Conservation (phyloP, 2,113 vertebrate species). For the Salminus brasiliensis region DNA sequence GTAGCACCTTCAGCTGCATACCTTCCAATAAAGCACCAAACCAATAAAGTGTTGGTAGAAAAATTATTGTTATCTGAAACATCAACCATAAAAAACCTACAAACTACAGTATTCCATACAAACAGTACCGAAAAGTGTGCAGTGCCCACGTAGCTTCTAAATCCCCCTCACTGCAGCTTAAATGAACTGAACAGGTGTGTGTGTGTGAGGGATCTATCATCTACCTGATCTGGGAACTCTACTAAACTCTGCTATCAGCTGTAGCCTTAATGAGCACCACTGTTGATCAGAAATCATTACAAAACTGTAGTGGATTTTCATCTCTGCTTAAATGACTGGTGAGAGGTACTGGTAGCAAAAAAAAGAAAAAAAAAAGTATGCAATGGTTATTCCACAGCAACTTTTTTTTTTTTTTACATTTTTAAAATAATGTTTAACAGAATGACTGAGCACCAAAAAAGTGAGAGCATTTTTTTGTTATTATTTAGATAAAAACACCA, state of each 20-base stretch:
- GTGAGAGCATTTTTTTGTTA: no score
- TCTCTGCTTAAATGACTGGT: background rate
- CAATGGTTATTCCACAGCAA: background rate
- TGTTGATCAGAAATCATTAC: background rate
- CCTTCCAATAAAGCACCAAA: background rate
- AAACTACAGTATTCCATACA: background rate
- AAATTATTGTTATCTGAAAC: background rate
- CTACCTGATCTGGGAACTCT: background rate
- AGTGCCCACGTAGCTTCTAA: background rate
- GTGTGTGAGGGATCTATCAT: background rate
- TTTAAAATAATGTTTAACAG: no score
- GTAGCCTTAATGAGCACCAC: conserved; percentile 9
- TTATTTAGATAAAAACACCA: no score
- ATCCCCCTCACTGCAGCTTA: background rate
- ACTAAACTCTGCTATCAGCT: no score
- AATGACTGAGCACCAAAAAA: no score
- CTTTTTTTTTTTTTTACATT: no score
- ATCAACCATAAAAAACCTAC: background rate
- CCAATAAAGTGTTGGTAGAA: background rate
- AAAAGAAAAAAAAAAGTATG: background rate
- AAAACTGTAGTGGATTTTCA: background rate
- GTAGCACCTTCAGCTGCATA: background rate
- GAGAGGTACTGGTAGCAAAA: background rate
- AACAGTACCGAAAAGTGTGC: background rate
- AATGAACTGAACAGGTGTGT: background rate